Evolutionary conservation across 2,888 invertebrate genomes (phyloP), one percentile per base, ranked within the genome.

Genomic region (Chloroclysta siterata): DNA sequence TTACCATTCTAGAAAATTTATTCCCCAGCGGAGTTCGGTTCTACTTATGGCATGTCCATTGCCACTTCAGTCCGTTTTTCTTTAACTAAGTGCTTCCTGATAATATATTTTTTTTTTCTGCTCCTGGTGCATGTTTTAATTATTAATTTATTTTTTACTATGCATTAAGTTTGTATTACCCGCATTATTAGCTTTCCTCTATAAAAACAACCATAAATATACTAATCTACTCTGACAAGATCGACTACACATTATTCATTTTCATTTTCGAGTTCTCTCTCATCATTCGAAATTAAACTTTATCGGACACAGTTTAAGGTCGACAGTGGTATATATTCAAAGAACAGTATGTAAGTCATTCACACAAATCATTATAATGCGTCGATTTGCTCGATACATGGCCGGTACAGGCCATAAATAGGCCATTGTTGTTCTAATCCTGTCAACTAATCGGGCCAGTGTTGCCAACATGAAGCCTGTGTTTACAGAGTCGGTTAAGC

Each of bases 401-500:
- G 47, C 50, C 72, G 77, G 73, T 71, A 66, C 68, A 55, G 66
- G 75, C 81, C 83, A 82, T 84, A 83, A 89, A 89, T 89, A 86
- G 76, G 58, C 79, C 80, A 89, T 87, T 88, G 87, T 89, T 88
- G 87, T 88, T 86, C 84, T 85, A 88, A 88, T 86, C 79, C 82
- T 73, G 83, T 83, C 83, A 86, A 87, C 89, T 90, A 90, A 89
- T 88, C 85, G 84, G 79, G 55, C 53, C 8, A 29, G 51, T 54
- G 55, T 53, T 63, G 60, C 65, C 66, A 66, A 68, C 61, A 7
- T 60, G 11, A 41, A 60, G 52, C 54, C 57, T 56, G 50, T 68
- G 53, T 53, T 57, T 62, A 47, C 52, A 47, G 15, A 42, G 22
- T 28, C 47, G 46, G 48, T 28, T 51, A 13, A 5, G n/a, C 7